These are phyloP conservation scores for Dicyrtomina minuta DNA, from an alignment of 2,888 invertebrate species.

Conservation along the genomic window DNA sequence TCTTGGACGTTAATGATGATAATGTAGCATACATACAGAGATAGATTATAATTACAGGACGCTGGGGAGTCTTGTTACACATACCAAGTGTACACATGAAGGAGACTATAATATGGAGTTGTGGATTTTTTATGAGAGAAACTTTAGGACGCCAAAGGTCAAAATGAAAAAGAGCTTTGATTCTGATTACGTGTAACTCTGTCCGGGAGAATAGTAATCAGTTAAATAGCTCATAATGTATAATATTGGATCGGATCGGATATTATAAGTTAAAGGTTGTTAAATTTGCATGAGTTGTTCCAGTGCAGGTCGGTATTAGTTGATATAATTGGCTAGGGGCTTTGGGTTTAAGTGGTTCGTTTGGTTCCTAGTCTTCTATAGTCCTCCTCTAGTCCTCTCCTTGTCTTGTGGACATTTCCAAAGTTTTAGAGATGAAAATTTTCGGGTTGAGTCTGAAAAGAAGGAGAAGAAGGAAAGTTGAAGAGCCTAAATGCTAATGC, in stretches of 20 bases:
- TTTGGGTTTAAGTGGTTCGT: constrained; percentile 44
- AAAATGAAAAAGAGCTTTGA: no score
- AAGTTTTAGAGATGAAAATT: constrained; percentile 13
- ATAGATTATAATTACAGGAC: no score
- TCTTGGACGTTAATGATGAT: no score
- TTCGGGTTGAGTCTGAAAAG: constrained; percentile 14
- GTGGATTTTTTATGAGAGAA: no score
- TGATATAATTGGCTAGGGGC: constrained; percentile 44
- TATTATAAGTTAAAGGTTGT: constrained; percentile 36
- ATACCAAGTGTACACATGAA: no score
- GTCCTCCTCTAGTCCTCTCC: neutral
- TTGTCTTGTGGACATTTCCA: constrained; percentile 11
- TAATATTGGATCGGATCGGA: constrained; percentile 36
- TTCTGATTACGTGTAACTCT: no score
- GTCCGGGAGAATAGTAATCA: no score
- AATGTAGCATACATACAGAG: no score
- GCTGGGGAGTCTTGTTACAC: no score
- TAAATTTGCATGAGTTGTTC: constrained; percentile 32
- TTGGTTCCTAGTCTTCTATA: constrained; percentile 5
- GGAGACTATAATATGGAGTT: no score
- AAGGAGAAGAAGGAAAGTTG: constrained; percentile 25
- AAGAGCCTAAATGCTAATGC: constrained; percentile 9
- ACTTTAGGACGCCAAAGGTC: no score
- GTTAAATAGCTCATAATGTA: no score
- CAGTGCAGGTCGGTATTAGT: constrained; percentile 17